Evolutionary conservation across 2,888 invertebrate genomes (phyloP), one percentile per base, ranked within the genome.

Genomic region (Parnassius glacialis): DNA sequence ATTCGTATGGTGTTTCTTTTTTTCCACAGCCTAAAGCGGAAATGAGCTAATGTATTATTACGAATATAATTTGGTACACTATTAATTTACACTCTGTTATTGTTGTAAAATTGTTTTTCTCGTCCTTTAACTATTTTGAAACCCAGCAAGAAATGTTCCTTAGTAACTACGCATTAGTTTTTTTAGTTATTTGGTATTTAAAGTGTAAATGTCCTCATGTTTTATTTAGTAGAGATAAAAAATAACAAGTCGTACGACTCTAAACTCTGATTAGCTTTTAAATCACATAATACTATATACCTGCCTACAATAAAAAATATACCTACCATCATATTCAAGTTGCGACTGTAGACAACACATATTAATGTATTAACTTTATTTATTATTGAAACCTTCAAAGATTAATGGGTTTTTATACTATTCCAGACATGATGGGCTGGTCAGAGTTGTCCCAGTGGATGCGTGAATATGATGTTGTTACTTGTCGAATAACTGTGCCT

Each of bases 161-260:
- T 41, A 41, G n/a, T 16, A 16, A 13, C 5, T 44, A 25, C 16
- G 12, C 12, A 20, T 43, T 20, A 20, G 2, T 12, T 13, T 25
- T 13, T 51, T 13, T 57, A 9, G 20, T 11, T 16, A 51, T 43
- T 42, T 20, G 12, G 0, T 16, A 50, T 50, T 50, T 42, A 10
- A 44, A 41, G 47, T 10, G 16, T 12, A 43, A 43, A 44, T n/a
- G 43, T 56, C 61, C 64, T 66, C 58, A 52, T 65, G 64, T 63
- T 65, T 67, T 64, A 61, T 59, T 13, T 41, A 48, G 47, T 63
- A 64, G 59, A 34, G 34, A 34, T 34, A 68, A 66, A 66, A 66
- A 65, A 64, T 64, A 65, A 57, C 54, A 66, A 64, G 64, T 65
- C 65, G 57, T 60, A 63, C 64, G 64, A 64, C 45, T 60, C 61